These are phyloP conservation scores for Rhea americana DNA, from an alignment of 2,113 vertebrate genomes.

Conservation along the genomic window DNA sequence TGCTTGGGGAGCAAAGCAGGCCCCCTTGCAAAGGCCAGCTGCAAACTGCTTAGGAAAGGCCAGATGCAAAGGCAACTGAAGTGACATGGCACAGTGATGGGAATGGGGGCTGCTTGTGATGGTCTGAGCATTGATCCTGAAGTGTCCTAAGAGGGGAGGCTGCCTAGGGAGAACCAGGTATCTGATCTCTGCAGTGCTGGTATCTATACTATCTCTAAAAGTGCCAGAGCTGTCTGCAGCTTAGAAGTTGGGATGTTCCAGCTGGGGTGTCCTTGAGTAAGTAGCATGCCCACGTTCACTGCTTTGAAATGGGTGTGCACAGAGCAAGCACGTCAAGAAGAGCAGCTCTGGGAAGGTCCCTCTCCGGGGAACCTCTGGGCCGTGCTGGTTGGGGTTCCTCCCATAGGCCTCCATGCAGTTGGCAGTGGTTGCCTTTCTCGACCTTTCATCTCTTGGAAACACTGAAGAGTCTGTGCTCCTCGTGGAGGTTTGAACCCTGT, in stretches of 20 bases:
- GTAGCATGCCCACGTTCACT: background rate
- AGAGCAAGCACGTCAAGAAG: background rate
- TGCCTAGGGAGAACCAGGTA: background rate
- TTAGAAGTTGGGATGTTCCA: background rate
- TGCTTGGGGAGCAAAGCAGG: background rate
- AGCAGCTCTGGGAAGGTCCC: too few relatives aligned
- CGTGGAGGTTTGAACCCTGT: background rate
- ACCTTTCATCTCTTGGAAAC: too few relatives aligned
- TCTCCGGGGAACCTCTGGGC: too few relatives aligned
- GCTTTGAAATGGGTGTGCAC: background rate
- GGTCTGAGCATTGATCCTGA: accelerated
- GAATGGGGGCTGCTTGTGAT: accelerated
- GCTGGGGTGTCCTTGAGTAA: background rate
- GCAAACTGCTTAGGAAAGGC: background rate
- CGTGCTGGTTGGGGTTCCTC: background rate
- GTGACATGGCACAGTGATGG: accelerated
- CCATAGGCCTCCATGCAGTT: too few relatives aligned
- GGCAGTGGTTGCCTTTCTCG: background rate
- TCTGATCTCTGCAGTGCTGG: accelerated
- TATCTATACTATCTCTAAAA: background rate
- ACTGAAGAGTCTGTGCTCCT: background rate
- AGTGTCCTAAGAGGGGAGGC: accelerated
- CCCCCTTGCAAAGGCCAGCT: background rate
- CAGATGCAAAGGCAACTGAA: background rate
- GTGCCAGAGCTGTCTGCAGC: background rate